These are phyloP conservation scores for Cassiopea andromeda DNA, from an alignment of 30 jellyfish, hydroid and myxozoan species.

Conservation along the genomic window DNA sequence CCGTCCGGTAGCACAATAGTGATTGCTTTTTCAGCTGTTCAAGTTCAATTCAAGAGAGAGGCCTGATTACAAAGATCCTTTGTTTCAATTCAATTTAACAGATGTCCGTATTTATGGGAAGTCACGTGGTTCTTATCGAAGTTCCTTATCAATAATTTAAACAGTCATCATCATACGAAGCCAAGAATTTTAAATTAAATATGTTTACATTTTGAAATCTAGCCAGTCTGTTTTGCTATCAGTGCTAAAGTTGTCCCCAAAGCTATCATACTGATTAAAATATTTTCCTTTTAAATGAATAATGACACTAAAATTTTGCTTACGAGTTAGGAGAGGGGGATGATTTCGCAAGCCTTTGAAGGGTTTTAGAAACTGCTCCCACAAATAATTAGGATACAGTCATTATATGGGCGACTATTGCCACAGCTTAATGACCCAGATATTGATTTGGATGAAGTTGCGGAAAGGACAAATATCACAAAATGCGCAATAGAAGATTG, in stretches of 20 bases:
- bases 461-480: too few species aligned
- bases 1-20: not conserved
- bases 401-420: too few species aligned
- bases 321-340: too few species aligned
- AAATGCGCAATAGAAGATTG: too few species aligned
- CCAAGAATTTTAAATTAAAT: not conserved
- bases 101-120: conserved; percentile 24
- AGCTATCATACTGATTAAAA: not conserved
- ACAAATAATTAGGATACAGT: too few species aligned
- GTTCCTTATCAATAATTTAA: conserved; percentile 33
- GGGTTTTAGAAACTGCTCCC: too few species aligned
- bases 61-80: not conserved
- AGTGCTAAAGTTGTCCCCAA: not conserved
- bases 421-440: too few species aligned
- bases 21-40: not conserved
- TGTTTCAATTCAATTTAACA: conserved; percentile 1
- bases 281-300: too few species aligned
- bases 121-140: conserved; percentile 57
- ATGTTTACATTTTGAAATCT: not conserved
- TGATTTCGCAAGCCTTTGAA: too few species aligned
- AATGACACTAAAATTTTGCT: too few species aligned
- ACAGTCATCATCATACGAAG: not conserved
- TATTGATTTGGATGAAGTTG: too few species aligned
- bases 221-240: not conserved
- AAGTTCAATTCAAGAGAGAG: not conserved